These are phyloP conservation scores for Kryptopterus vitreolus DNA, from an alignment of 2,797 vertebrate species.

Conservation along the genomic window DNA sequence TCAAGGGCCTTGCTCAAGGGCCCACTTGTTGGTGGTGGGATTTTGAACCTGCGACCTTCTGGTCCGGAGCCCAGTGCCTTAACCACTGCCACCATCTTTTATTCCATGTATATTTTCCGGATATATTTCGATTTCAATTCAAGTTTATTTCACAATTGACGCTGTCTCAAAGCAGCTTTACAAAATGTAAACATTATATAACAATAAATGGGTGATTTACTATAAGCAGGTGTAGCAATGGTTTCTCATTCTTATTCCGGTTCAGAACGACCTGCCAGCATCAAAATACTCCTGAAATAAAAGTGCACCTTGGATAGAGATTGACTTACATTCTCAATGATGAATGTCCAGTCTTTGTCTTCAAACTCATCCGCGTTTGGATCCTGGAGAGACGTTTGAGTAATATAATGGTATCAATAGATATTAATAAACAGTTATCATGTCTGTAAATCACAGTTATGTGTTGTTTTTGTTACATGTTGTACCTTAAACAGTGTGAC, in stretches of 20 bases:
- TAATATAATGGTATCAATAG: constrained; percentile 1
- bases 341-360: constrained; percentile 90
- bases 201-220: neutral
- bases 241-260: neutral
- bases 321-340: constrained; percentile 85
- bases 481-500: constrained; percentile 89
- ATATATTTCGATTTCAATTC: no score
- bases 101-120: no score
- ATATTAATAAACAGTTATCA: neutral
- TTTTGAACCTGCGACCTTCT: no score
- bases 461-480: neutral
- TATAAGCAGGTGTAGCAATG: neutral
- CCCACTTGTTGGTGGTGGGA: no score
- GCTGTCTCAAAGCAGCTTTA: no score
- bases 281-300: neutral
- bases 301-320: neutral
- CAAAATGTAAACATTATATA: no score
- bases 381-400: constrained; percentile 68
- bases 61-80: no score
- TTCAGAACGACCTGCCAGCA: neutral
- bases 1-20: no score
- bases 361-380: constrained; percentile 86
- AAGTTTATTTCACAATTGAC: no score
- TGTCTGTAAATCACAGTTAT: neutral
- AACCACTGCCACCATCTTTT: no score